Evolutionary conservation across 1,140 invertebrate genomes (phyloP), one percentile per base, ranked within the genome.

Genomic region (Saxidomus purpurata): DNA sequence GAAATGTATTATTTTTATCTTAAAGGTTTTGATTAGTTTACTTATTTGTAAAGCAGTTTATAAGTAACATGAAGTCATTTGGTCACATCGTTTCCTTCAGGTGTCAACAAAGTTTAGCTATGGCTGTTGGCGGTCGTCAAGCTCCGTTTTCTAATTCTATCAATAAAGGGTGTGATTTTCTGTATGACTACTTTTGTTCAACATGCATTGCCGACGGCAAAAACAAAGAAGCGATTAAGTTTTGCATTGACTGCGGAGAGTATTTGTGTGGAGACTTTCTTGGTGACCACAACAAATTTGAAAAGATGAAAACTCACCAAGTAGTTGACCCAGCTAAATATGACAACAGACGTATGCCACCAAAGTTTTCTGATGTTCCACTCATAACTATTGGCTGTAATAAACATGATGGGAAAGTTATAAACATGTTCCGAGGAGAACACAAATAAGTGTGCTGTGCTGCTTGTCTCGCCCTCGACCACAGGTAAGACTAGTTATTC

Each of bases 141-240:
- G 59, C 1, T 9, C 59, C 59, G 15, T 28, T 28, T 28, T 3
- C 59, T 11, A 15, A 6, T 0, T 63, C 59, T 63, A 19, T 28
- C 25, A 4, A 63, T 8, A 8, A 63, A 0, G 59, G 59, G 15
- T 63, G 59, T 63, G 59, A 63, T 63, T 63, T 63, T n/a, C 59
- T 63, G 1, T 28, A 63, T n/a, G 59, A 63, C 59, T 63, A 28
- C n/a, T 28, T 25, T 8, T 63, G 59, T 15, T 63, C 59, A 3
- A 22, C 59, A 25, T 63, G 59, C 28, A 28, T 28, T 2, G 1
- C n/a, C 4, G 59, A 63, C 9, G 22, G 59, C 4, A 63, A 63
- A 63, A 63, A 63, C 25, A 63, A 25, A 63, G 59, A 63, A 63
- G 59, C 59, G 25, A 15, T 63, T 25, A 63, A 63, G 59, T 63